Conservation (phyloP, 2,113 vertebrate species). For the Crotalus viridis region DNA sequence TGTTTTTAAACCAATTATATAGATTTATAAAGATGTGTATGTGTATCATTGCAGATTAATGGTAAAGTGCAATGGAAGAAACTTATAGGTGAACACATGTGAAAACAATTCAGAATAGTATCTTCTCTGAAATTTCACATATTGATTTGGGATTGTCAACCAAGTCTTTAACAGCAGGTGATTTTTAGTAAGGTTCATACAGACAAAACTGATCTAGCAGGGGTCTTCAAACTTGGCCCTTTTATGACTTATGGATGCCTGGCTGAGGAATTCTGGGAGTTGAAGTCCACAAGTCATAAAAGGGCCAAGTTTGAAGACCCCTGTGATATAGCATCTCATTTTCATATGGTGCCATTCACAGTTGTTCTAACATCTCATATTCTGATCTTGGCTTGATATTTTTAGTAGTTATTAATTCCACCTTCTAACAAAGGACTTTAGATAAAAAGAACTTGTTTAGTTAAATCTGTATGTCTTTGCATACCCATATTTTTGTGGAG, state of each 20-base stretch:
- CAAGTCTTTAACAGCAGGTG: background rate
- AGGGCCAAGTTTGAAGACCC: too few relatives aligned
- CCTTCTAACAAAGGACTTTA: background rate
- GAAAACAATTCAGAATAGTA: background rate
- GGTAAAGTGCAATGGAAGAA: background rate
- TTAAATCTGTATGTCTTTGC: background rate
- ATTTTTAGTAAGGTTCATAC: background rate
- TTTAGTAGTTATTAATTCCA: background rate
- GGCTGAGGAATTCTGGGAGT: too few relatives aligned
- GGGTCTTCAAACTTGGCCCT: too few relatives aligned
- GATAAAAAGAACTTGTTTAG: slow-evolving; percentile 1
- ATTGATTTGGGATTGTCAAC: background rate
- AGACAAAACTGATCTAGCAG: background rate
- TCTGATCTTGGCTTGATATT: background rate
- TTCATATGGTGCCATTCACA: background rate
- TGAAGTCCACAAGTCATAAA: too few relatives aligned
- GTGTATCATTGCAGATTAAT: background rate
- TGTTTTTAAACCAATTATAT: background rate
- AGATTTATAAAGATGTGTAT: background rate
- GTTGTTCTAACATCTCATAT: background rate
- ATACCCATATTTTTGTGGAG: background rate
- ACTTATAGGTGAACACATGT: background rate
- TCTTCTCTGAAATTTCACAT: background rate
- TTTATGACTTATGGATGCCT: too few relatives aligned
- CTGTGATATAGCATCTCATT: background rate